Conservation (phyloP, 2,113 vertebrate species). For the Pomatorhinus ruficollis region DNA sequence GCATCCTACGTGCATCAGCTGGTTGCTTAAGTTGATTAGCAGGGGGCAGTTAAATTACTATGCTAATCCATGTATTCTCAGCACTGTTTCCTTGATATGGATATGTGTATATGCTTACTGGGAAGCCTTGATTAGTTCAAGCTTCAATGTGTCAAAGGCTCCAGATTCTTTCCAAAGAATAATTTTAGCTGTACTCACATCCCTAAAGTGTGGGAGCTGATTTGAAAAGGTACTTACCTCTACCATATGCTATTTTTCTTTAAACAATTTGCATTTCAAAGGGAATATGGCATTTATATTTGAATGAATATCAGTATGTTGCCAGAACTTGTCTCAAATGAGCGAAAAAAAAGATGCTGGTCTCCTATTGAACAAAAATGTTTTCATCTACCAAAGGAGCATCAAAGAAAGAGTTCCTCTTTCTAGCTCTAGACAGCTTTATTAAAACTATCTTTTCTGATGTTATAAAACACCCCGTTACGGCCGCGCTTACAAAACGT, state of each 20-base stretch:
- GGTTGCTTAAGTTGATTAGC: conserved; percentile 64
- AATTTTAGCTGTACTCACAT: conserved; percentile 68
- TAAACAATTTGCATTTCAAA: conserved; percentile 85
- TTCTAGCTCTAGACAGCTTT: conserved; percentile 71
- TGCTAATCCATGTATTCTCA: conserved; percentile 73
- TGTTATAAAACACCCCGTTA: conserved; percentile 58
- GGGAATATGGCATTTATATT: conserved; percentile 70
- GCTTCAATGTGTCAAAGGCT: conserved; percentile 74
- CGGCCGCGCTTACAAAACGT: conserved; percentile 14
- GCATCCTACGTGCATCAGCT: conserved; percentile 54
- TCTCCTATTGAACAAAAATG: conserved; percentile 72
- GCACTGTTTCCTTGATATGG: conserved; percentile 73
- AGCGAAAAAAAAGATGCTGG: conserved; percentile 71
- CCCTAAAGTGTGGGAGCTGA: conserved; percentile 73
- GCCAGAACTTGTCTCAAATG: conserved; percentile 70
- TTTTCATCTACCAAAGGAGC: conserved; percentile 75
- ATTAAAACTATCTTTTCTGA: conserved; percentile 74
- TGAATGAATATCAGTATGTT: conserved; percentile 79
- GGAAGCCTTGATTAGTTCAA: conserved; percentile 74
- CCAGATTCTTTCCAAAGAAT: conserved; percentile 76
- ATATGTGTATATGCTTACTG: conserved; percentile 64
- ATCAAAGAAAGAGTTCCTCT: conserved; percentile 69
- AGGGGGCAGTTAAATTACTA: conserved; percentile 73
- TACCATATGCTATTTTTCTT: conserved; percentile 82
- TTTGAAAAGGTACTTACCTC: conserved; percentile 80